Percentiles rank a stretch among this genome's conserved stretches.
Conservation (phyloP, 2,888 invertebrate genomes). For the Phaonia tiefii region DNA sequence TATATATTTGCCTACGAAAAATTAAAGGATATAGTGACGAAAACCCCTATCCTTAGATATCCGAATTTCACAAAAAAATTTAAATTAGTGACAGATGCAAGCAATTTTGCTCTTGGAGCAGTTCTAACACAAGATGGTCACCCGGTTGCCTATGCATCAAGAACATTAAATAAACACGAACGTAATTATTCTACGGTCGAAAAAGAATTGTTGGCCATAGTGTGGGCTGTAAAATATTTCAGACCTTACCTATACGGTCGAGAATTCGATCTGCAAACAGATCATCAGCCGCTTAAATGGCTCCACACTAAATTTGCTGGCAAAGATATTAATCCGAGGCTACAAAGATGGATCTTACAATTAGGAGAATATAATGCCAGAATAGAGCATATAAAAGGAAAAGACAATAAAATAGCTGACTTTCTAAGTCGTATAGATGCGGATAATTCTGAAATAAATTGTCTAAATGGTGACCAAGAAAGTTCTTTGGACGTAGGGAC, state of each 20-base stretch:
- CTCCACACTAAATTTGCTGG: slow-evolving; percentile 31
- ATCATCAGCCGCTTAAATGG: slow-evolving; percentile 30
- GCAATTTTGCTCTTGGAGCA: too few relatives aligned
- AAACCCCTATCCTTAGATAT: slow-evolving; percentile 34
- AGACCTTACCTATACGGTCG: slow-evolving; percentile 45
- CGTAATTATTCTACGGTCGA: too few relatives aligned
- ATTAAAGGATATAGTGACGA: slow-evolving; percentile 43
- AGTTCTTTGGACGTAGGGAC: not conserved
- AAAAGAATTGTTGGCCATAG: too few relatives aligned
- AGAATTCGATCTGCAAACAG: slow-evolving; percentile 44
- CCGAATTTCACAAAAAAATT: slow-evolving; percentile 43
- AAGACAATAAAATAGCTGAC: too few relatives aligned
- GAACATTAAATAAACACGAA: too few relatives aligned
- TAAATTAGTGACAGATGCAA: slow-evolving; percentile 30
- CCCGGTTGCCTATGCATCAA: too few relatives aligned
- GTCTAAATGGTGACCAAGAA: not conserved
- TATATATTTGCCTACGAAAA: slow-evolving; percentile 28
- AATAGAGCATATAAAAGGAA: slow-evolving; percentile 38
- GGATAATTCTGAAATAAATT: slow-evolving; percentile 37
- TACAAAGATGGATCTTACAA: slow-evolving; percentile 33
- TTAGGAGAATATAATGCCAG: slow-evolving; percentile 26
- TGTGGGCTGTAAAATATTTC: too few relatives aligned
- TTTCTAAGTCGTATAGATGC: slow-evolving; percentile 24
- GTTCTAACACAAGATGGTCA: too few relatives aligned
- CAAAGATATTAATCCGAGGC: slow-evolving; percentile 26